A percentile compares a stretch with the other conserved stretches of the same genome.
These are phyloP conservation scores for Ceratitis capitata DNA, from an alignment of 1,140 invertebrate species.

Conservation along the genomic window DNA sequence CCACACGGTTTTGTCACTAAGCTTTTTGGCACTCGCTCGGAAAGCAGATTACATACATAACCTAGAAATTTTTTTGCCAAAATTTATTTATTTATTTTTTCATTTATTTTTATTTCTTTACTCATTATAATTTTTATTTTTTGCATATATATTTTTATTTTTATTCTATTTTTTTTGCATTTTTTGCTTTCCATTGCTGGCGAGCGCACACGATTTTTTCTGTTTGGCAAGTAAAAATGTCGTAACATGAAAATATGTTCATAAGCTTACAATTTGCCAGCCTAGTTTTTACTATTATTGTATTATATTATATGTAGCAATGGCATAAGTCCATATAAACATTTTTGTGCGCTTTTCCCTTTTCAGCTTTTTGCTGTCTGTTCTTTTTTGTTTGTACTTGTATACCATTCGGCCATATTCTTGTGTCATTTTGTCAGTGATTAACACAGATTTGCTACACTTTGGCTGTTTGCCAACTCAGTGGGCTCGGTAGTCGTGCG, in stretches of 20 bases:
- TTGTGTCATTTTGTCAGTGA: conserved; percentile 28
- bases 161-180: background rate
- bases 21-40: background rate
- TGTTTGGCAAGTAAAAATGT: conserved; percentile 11
- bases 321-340: background rate
- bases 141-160: background rate
- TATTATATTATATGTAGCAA: background rate
- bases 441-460: conserved; percentile 20
- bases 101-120: background rate
- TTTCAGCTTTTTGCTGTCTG: background rate
- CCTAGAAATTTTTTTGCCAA: background rate
- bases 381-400: background rate
- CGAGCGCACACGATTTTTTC: background rate
- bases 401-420: background rate
- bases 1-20: background rate
- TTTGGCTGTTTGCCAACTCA: conserved; percentile 23
- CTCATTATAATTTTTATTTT: too few relatives aligned
- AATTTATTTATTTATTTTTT: too few relatives aligned
- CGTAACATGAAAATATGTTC: background rate
- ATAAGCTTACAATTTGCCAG: conserved; percentile 16
- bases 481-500: too few relatives aligned
- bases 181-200: background rate
- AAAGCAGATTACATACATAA: background rate
- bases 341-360: background rate
- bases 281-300: background rate